Evolutionary conservation across 2,113 vertebrate genomes (phyloP).

Genomic region (Pardalotus punctatus): DNA sequence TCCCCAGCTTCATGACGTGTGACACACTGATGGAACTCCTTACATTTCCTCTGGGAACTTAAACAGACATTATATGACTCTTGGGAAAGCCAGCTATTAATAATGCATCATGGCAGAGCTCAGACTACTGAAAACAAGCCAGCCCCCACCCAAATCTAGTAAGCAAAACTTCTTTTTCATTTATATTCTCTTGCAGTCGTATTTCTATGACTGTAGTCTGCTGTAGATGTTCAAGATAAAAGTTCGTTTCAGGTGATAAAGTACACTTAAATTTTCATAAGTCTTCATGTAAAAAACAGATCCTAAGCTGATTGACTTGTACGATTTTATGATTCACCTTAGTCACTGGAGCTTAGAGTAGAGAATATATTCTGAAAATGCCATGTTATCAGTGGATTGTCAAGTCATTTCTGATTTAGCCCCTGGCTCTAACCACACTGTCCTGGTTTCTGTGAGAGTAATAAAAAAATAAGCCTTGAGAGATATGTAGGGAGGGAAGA

Average conservation of each 20-base stretch:
- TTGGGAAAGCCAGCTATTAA: neutral
- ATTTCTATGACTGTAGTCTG: neutral
- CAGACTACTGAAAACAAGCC: neutral
- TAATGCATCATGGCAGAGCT: neutral
- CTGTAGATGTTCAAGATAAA: neutral
- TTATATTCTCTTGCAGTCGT: neutral
- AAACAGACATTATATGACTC: neutral
- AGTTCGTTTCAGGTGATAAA: neutral
- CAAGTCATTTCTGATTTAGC: slow-evolving; percentile 54
- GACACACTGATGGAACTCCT: neutral
- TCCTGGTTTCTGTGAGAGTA: slow-evolving; percentile 7
- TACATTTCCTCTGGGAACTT: neutral
- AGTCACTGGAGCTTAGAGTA: neutral
- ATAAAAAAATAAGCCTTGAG: slow-evolving; percentile 47
- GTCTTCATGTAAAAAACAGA: neutral
- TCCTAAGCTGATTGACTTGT: neutral
- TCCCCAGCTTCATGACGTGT: neutral
- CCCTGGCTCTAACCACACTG: slow-evolving; percentile 14
- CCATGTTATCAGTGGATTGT: slow-evolving; percentile 18
- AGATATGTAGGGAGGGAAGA: neutral
- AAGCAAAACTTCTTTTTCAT: neutral
- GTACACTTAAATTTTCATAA: neutral
- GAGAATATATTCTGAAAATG: slow-evolving; percentile 27
- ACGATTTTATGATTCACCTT: slow-evolving; percentile 23
- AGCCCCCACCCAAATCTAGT: neutral